Conservation (phyloP, 2,888 invertebrate species). For the Bembecia ichneumoniformis region DNA sequence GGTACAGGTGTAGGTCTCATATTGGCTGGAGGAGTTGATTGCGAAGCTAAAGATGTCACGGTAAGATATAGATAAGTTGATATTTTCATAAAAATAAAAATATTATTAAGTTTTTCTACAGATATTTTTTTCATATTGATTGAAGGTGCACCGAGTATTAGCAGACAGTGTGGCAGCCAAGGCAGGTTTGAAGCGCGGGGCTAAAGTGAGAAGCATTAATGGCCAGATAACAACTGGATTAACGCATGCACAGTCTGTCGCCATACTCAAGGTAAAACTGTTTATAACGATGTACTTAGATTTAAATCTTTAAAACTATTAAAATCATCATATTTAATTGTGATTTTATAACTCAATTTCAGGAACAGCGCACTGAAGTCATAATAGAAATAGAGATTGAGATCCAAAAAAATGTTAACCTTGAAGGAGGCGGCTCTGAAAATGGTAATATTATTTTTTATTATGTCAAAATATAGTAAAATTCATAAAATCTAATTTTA, state of each 20-base stretch:
- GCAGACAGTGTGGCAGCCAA: constrained; percentile 88
- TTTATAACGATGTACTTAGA: constrained; percentile 1
- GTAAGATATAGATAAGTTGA: constrained; percentile 76
- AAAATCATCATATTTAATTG: background rate
- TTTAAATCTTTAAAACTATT: background rate
- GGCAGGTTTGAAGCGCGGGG: constrained; percentile 90
- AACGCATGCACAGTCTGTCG: constrained; percentile 89
- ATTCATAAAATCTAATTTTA: too few species aligned
- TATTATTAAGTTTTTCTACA: constrained; percentile 6
- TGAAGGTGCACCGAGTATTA: constrained; percentile 88
- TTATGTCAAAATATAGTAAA: too few species aligned
- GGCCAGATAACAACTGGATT: constrained; percentile 86
- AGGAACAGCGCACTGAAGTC: constrained; percentile 86
- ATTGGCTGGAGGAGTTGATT: constrained; percentile 90
- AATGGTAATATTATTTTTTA: constrained; percentile 33
- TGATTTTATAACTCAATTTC: constrained; percentile 8
- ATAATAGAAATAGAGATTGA: constrained; percentile 81
- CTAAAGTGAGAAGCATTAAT: constrained; percentile 91
- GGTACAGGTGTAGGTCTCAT: constrained; percentile 86
- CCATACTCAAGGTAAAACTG: constrained; percentile 82
- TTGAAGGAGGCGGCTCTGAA: constrained; percentile 55
- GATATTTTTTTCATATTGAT: constrained; percentile 6
- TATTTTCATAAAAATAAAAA: background rate
- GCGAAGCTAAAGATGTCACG: constrained; percentile 92
- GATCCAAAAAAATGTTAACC: constrained; percentile 32